Evolutionary conservation across 37 sponge, comb jelly and placozoan species (phyloP).

Genomic region (Bolinopsis microptera): DNA sequence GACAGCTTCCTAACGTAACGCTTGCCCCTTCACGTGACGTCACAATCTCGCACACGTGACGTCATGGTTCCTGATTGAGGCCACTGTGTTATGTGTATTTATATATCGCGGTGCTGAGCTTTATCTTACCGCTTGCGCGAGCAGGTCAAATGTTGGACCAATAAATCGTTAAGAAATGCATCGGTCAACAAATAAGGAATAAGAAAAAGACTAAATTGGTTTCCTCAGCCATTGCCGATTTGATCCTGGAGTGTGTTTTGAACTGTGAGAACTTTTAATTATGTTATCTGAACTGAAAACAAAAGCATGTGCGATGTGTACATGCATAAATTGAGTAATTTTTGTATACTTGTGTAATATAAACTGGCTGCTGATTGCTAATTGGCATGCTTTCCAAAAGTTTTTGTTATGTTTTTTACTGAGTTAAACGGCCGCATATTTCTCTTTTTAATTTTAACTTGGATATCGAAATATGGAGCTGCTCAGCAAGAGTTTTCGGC

Average conservation of each 20-base stretch:
- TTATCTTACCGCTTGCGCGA: no score
- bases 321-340: not conserved
- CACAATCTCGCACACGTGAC: not conserved
- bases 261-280: no score
- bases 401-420: not conserved
- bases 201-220: no score
- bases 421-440: not conserved
- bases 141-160: no score
- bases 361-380: not conserved
- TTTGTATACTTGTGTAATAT: not conserved
- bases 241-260: no score
- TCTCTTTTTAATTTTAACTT: not conserved
- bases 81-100: no score
- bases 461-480: not conserved
- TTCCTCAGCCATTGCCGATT: no score
- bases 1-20: slow-evolving; percentile 40
- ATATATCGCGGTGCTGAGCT: no score
- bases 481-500: not conserved
- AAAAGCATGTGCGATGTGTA: not conserved
- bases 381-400: not conserved
- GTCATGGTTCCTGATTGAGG: no score
- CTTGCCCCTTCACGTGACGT: not conserved
- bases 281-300: not conserved
- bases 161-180: no score
- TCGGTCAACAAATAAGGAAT: no score